Percentiles rank a stretch among this genome's conserved stretches.
phyloP scores from a whole-genome alignment of 2,797 vertebrate genomes.

The Stomatorhinus walkeri region DNA sequence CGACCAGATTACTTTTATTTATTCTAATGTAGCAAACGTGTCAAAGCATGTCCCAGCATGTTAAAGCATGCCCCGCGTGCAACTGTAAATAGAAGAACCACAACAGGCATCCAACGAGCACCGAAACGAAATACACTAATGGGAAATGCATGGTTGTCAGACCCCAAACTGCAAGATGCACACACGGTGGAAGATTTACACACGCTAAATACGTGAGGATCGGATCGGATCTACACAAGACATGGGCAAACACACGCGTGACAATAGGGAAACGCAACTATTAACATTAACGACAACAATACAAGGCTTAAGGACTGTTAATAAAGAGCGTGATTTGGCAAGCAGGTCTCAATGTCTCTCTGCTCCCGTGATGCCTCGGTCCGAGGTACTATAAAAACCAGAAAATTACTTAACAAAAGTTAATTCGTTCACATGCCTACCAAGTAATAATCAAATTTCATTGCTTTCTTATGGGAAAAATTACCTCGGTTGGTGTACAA shows the following conservation, averaged over 20 bases:
- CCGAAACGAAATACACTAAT: background rate
- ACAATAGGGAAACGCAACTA: background rate
- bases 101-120: background rate
- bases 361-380: background rate
- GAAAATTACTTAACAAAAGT: too few species aligned
- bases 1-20: too few species aligned
- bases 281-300: background rate
- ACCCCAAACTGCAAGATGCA: background rate
- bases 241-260: background rate
- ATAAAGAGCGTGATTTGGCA: background rate
- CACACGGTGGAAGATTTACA: background rate
- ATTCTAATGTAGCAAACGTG: background rate
- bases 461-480: background rate
- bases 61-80: too few species aligned
- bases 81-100: background rate
- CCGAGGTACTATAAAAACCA: background rate
- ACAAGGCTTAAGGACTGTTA: background rate
- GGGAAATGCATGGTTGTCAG: background rate
- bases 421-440: too few species aligned
- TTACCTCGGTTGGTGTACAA: background rate
- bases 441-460: background rate
- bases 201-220: too few species aligned
- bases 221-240: background rate
- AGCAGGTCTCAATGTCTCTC: background rate
- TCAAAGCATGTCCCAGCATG: too few species aligned